A percentile compares a stretch with the other conserved stretches of the same genome.
Evolutionary conservation across 1,140 invertebrate genomes (phyloP).

Genomic region (Piezodorus guildinii): DNA sequence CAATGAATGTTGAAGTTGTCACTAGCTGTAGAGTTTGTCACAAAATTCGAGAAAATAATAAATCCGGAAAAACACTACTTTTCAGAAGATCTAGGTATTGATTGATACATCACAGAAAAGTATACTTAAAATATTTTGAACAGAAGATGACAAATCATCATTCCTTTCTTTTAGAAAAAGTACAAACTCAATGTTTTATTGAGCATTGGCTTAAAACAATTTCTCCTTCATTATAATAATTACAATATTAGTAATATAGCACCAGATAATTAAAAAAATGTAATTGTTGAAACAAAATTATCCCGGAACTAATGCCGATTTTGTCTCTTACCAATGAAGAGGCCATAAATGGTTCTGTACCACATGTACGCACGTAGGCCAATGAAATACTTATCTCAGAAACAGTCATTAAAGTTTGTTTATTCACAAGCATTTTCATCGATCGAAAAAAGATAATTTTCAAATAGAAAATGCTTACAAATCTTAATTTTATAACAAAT

Average conservation of each 20-base stretch:
- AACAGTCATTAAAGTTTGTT: conserved; percentile 9
- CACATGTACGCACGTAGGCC: conserved; percentile 5
- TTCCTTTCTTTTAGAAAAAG: too few relatives aligned
- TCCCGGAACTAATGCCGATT: background rate
- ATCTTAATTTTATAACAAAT: conserved; percentile 4
- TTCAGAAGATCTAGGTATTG: background rate
- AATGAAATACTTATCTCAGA: conserved; percentile 4
- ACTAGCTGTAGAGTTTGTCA: background rate
- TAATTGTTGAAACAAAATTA: background rate
- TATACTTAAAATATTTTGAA: too few relatives aligned
- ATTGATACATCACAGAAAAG: conserved; percentile 4
- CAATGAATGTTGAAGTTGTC: too few relatives aligned
- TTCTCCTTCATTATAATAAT: conserved; percentile 4
- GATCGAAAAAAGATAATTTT: conserved; percentile 1
- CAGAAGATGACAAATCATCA: too few relatives aligned
- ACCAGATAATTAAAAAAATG: conserved; percentile 1
- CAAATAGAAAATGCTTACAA: conserved; percentile 17
- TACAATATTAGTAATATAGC: conserved; percentile 16
- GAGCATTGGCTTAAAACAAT: conserved; percentile 1
- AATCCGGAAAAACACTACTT: background rate
- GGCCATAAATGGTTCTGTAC: conserved; percentile 6
- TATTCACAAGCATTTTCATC: conserved; percentile 7
- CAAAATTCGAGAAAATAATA: background rate
- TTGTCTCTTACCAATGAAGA: background rate
- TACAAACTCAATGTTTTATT: too few relatives aligned